A percentile compares a stretch with the other conserved stretches of the same genome.
Conservation (phyloP, 2,797 vertebrate species). For the Clamator glandarius region DNA sequence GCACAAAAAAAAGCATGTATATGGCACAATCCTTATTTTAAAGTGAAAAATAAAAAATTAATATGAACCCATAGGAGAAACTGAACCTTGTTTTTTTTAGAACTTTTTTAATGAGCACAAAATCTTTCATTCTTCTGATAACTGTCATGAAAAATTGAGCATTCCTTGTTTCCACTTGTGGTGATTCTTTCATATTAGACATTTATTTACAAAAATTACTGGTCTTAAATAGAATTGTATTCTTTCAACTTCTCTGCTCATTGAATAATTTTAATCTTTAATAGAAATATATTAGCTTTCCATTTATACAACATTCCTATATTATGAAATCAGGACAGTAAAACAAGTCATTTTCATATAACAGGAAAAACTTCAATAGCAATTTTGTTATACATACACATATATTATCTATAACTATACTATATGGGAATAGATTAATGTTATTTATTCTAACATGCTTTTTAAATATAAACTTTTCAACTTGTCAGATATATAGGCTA, state of each 20-base stretch:
- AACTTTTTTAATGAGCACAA: neutral
- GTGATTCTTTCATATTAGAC: conserved; percentile 26
- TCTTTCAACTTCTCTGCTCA: neutral
- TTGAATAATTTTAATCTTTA: conserved; percentile 47
- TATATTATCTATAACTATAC: neutral
- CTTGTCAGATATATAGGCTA: neutral
- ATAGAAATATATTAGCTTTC: conserved; percentile 15
- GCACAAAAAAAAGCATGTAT: neutral
- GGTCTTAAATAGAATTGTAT: conserved; percentile 44
- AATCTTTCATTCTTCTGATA: conserved; percentile 20
- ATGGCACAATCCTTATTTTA: conserved; percentile 33
- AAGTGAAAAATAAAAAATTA: conserved; percentile 59
- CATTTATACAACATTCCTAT: neutral
- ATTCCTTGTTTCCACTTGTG: conserved; percentile 25
- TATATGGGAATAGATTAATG: neutral
- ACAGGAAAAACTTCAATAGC: neutral
- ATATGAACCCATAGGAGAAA: conserved; percentile 35
- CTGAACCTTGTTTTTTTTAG: conserved; percentile 9
- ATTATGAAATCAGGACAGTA: neutral
- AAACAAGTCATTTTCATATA: conserved; percentile 6
- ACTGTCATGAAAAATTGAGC: conserved; percentile 34
- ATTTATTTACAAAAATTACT: conserved; percentile 53
- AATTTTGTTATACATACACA: neutral
- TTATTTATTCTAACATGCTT: neutral
- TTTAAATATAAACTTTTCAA: neutral